These are phyloP conservation scores for Ianthella basta DNA, from an alignment of 37 sponge, comb jelly and placozoan species.

Conservation along the genomic window DNA sequence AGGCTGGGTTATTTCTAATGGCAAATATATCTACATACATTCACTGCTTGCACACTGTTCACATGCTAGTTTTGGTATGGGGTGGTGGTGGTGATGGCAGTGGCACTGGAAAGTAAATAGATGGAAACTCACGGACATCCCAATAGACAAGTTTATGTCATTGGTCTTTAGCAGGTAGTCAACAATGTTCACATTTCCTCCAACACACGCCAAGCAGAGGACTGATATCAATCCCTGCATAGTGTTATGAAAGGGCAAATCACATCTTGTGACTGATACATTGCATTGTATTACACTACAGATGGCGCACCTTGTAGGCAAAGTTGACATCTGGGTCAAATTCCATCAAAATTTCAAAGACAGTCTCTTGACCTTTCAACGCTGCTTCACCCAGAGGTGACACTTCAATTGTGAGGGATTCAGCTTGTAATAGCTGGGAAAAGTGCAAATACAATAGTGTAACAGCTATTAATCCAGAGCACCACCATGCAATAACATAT, in stretches of 20 bases:
- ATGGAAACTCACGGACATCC: not conserved
- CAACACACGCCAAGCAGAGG: not conserved
- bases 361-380: not conserved
- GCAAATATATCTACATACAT: too few relatives aligned
- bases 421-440: not conserved
- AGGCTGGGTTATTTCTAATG: too few relatives aligned
- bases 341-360: conserved; percentile 6
- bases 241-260: not conserved
- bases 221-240: not conserved
- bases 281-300: not conserved
- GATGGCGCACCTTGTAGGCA: not conserved
- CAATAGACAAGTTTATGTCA: not conserved
- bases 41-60: too few relatives aligned
- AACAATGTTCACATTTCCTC: conserved; percentile 3
- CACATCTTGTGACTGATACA: not conserved
- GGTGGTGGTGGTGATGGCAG: too few relatives aligned
- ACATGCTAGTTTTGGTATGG: too few relatives aligned
- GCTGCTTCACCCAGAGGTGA: conserved; percentile 7
- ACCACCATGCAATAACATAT: too few relatives aligned
- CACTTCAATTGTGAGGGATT: not conserved
- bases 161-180: conserved; percentile 20
- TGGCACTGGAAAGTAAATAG: too few relatives aligned
- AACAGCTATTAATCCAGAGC: too few relatives aligned
- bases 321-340: conserved; percentile 9
- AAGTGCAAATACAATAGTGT: too few relatives aligned